phyloP scores from a whole-genome alignment of 2,797 vertebrate genomes.

The Acestrorhynchus altus region DNA sequence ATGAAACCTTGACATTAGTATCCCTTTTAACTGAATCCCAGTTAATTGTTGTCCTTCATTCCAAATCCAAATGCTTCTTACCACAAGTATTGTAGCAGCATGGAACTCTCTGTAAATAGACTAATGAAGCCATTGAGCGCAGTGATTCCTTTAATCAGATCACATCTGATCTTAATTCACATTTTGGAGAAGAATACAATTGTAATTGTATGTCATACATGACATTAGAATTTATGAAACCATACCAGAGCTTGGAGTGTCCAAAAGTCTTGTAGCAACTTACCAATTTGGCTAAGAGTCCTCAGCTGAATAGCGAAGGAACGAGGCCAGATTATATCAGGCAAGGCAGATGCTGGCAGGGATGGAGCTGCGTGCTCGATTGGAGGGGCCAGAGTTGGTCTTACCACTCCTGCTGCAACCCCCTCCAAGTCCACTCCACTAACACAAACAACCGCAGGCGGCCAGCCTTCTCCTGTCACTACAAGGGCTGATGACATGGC shows the following conservation, averaged over 20 bases:
- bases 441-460: slow-evolving; percentile 62
- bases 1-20: no score
- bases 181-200: not conserved
- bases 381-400: slow-evolving; percentile 45
- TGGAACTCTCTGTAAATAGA: not conserved
- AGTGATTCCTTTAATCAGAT: not conserved
- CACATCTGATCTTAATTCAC: not conserved
- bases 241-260: not conserved
- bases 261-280: not conserved
- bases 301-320: not conserved
- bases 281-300: slow-evolving; percentile 1
- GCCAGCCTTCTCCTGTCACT: slow-evolving; percentile 48
- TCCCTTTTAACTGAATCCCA: no score
- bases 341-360: slow-evolving; percentile 71
- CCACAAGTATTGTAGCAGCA: not conserved
- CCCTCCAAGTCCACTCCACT: slow-evolving; percentile 64
- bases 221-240: not conserved
- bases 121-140: not conserved
- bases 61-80: not conserved
- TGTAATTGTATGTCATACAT: not conserved
- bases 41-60: not conserved
- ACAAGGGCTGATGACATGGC: slow-evolving; percentile 60
- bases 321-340: slow-evolving; percentile 59
- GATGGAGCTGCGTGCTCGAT: slow-evolving; percentile 51
- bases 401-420: slow-evolving; percentile 42